phyloP scores from a whole-genome alignment of 2,888 invertebrate genomes.

The Oligia latruncula region DNA sequence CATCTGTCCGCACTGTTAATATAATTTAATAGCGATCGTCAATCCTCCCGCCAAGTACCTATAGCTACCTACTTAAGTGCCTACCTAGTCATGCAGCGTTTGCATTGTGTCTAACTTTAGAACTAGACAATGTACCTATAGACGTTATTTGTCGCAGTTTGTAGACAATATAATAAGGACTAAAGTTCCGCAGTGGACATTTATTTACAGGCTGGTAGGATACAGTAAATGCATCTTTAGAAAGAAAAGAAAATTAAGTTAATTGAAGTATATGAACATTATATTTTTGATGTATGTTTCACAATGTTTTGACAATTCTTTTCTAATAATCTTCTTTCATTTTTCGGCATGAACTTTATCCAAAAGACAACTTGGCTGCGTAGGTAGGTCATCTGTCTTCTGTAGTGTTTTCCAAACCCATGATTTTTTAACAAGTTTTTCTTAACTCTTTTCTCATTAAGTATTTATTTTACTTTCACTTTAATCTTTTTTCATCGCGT shows the following conservation, averaged over 20 bases:
- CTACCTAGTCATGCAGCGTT: slow-evolving; percentile 7
- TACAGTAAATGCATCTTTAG: not conserved
- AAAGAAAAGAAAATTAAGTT: not conserved
- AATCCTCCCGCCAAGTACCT: slow-evolving; percentile 43
- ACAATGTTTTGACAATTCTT: not conserved
- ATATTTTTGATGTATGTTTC: not conserved
- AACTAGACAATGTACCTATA: slow-evolving; percentile 23
- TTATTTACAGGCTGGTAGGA: not conserved
- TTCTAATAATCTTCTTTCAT: not conserved
- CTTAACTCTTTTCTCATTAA: not conserved
- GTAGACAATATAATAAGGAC: not conserved
- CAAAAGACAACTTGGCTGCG: not conserved
- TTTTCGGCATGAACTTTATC: not conserved
- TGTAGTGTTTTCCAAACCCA: not conserved
- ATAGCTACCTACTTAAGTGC: not conserved
- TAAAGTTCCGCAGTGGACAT: not conserved
- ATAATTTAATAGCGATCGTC: slow-evolving; percentile 43
- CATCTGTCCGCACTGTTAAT: slow-evolving; percentile 32
- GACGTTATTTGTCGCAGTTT: slow-evolving; percentile 18
- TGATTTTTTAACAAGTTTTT: not conserved
- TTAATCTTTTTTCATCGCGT: not conserved
- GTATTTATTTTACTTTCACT: not conserved
- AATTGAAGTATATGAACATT: not conserved
- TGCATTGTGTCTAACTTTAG: slow-evolving; percentile 31
- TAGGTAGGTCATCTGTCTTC: no score